These are phyloP conservation scores for Ispidina lecontei DNA, from an alignment of 2,797 vertebrate species.

Conservation along the genomic window DNA sequence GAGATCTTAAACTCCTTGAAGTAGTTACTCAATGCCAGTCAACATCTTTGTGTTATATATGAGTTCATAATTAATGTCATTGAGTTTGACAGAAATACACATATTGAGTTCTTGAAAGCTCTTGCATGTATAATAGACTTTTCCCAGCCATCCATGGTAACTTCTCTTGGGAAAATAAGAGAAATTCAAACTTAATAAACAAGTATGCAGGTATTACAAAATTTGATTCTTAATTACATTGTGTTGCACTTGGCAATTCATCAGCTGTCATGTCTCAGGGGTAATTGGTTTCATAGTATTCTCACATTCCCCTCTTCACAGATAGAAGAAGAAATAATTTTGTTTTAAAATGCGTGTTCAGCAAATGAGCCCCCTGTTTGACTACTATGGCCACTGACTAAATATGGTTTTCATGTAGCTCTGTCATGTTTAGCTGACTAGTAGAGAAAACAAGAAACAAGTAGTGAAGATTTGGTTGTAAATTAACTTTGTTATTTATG, in stretches of 20 bases:
- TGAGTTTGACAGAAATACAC: background rate
- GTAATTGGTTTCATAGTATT: background rate
- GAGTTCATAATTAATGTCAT: background rate
- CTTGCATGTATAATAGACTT: background rate
- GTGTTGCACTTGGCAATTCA: background rate
- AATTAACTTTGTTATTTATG: background rate
- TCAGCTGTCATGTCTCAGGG: background rate
- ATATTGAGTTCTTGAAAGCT: background rate
- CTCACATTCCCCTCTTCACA: background rate
- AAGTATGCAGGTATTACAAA: background rate
- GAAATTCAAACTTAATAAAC: background rate
- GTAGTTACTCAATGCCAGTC: conserved; percentile 10
- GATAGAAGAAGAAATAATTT: background rate
- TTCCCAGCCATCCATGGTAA: background rate
- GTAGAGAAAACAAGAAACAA: background rate
- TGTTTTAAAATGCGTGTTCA: background rate
- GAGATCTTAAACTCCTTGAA: background rate
- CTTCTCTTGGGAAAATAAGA: background rate
- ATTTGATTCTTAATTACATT: background rate
- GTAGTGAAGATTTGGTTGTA: background rate
- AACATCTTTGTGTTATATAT: background rate
- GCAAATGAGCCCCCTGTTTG: fast-evolving
- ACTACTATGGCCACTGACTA: background rate
- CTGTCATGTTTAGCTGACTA: background rate
- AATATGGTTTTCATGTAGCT: background rate